Conservation (phyloP, 2,888 invertebrate genomes). For the Heliconius erato region DNA sequence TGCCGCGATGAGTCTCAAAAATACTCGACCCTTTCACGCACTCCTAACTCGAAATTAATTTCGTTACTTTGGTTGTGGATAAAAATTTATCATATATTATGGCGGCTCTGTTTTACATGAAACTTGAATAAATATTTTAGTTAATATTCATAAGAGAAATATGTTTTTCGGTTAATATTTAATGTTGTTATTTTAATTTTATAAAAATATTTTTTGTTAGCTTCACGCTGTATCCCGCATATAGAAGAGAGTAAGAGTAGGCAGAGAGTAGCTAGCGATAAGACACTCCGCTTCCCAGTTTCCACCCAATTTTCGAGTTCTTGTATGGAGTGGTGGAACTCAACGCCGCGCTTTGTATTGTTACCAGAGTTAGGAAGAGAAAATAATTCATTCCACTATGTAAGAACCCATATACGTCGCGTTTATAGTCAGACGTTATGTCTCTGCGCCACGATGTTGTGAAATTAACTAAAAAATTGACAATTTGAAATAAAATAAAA, state of each 20-base stretch:
- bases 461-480: no score
- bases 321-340: no score
- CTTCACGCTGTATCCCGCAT: neutral
- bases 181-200: no score
- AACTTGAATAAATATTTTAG: neutral
- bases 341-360: no score
- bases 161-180: no score
- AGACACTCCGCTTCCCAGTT: neutral
- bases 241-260: neutral
- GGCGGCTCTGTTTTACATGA: slow-evolving; percentile 3
- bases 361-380: no score
- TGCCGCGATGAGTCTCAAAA: slow-evolving; percentile 23
- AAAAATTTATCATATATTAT: slow-evolving; percentile 1
- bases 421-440: no score
- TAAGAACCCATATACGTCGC: no score
- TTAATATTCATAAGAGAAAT: neutral
- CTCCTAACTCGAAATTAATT: slow-evolving; percentile 24
- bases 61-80: slow-evolving; percentile 20
- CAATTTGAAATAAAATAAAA: no score
- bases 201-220: neutral
- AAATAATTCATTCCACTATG: no score
- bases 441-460: no score
- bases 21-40: slow-evolving; percentile 33
- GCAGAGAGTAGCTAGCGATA: neutral
- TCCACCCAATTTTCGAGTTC: no score